These are phyloP conservation scores for Octodonta nipae DNA, from an alignment of 2,888 invertebrate species.

Conservation along the genomic window DNA sequence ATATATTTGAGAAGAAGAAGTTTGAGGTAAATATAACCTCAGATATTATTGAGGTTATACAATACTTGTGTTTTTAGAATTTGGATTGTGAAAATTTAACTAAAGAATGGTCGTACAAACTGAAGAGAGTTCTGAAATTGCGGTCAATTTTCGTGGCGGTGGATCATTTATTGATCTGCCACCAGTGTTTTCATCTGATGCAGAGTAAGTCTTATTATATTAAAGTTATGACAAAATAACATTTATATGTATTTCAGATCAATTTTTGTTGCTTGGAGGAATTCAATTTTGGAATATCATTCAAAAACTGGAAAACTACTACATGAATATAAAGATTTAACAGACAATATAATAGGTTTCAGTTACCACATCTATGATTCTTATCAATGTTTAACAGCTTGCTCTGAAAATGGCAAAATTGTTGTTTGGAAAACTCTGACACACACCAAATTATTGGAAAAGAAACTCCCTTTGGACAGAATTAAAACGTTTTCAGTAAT, in stretches of 20 bases:
- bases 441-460: conserved; percentile 37
- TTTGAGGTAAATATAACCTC: no score
- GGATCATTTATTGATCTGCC: conserved; percentile 46
- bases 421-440: conserved; percentile 44
- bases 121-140: conserved; percentile 20
- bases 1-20: no score
- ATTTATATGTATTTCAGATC: conserved; percentile 35
- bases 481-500: conserved; percentile 19
- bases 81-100: no score
- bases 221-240: neutral
- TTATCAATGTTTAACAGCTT: conserved; percentile 39
- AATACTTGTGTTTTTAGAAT: no score
- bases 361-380: conserved; percentile 33
- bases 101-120: neutral
- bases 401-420: conserved; percentile 43
- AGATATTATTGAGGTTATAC: no score
- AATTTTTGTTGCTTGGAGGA: conserved; percentile 47
- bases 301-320: conserved; percentile 51
- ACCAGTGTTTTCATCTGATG: conserved; percentile 49
- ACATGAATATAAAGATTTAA: conserved; percentile 42
- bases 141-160: conserved; percentile 46
- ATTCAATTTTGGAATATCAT: conserved; percentile 48
- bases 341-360: conserved; percentile 40
- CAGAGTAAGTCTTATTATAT: conserved; percentile 41
- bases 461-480: conserved; percentile 18